Base-by-base conservation (phyloP, 2,888 invertebrate genomes). In the Drosophila suboccidentalis region DNA sequence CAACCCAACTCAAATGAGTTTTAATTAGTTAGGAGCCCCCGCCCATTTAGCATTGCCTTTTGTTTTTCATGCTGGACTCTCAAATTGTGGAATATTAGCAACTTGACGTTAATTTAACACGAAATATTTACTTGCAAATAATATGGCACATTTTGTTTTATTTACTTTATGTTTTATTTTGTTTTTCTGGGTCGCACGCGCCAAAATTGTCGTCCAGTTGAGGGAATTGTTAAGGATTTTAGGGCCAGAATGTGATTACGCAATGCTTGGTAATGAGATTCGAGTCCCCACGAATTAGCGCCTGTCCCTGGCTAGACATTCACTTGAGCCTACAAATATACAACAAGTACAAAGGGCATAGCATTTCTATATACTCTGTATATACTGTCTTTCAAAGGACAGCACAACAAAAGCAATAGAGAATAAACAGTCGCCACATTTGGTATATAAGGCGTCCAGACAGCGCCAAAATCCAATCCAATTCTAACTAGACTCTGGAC, bases 191-290 rank as follows among this genome's bases (percentile, higher is more conserved):
- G 61, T 80, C 65, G 32, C 78, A 63, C 71, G 76, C 76, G 57
- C 72, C 5, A 29, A 32, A 61, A 49, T 68, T 72, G 43, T 50
- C 41, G 49, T 49, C 19, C 51, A 61, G 58, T 50, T 58, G 49
- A 13, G n/a, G 26, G 22, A 44, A 11, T 15, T 66, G 44, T 34
- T 39, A 50, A 75, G 69, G 70, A 62, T 63, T 65, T 60, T 58
- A 19, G 58, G 47, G 51, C 22, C 29, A 41, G 22, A 26, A 50
- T 29, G 34, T 47, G 55, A 61, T 71, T 67, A 78, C 82, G 82
- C 73, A 72, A 81, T 78, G 47, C 34, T 60, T 71, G 73, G 34
- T 71, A 76, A 76, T 71, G 58, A 65, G 70, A 49, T 62, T 62
- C 54, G 3, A 15, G n/a, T n/a, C 13, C 34, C 13, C 29, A 26